Evolutionary conservation across 1,140 invertebrate genomes (phyloP).

Genomic region (Drosophila kanapiae): DNA sequence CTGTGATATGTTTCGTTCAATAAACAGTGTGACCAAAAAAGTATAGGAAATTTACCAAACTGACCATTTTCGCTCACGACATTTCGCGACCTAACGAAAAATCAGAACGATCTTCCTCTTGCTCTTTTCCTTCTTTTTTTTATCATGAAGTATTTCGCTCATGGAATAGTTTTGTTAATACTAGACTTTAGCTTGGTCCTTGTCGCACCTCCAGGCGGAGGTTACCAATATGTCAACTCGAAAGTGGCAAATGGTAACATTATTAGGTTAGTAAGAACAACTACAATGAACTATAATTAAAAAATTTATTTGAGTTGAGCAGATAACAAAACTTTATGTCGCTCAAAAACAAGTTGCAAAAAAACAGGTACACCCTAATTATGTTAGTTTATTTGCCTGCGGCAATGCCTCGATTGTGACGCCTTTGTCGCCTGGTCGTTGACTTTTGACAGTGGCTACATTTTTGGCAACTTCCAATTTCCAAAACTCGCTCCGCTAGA

Average conservation of each 20-base stretch:
- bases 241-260: background rate
- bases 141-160: too few species aligned
- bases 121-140: too few species aligned
- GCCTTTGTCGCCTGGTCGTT: conserved; percentile 59
- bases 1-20: too few species aligned
- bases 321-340: background rate
- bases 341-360: background rate
- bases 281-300: background rate
- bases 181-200: conserved; percentile 10
- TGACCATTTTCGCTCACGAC: too few species aligned
- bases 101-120: too few species aligned
- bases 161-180: too few species aligned
- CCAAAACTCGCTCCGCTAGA: background rate
- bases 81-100: too few species aligned
- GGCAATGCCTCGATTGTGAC: conserved; percentile 12
- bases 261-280: too few species aligned
- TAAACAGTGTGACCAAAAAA: too few species aligned
- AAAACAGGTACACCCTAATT: background rate
- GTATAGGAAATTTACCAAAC: too few species aligned
- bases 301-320: background rate
- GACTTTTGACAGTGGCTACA: conserved; percentile 50
- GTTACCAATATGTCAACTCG: conserved; percentile 11
- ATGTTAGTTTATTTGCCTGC: background rate
- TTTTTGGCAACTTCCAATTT: conserved; percentile 10
- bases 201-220: conserved; percentile 22